These are phyloP conservation scores for Echinops telfairi DNA, from an alignment of 2,113 vertebrate species.

Conservation along the genomic window DNA sequence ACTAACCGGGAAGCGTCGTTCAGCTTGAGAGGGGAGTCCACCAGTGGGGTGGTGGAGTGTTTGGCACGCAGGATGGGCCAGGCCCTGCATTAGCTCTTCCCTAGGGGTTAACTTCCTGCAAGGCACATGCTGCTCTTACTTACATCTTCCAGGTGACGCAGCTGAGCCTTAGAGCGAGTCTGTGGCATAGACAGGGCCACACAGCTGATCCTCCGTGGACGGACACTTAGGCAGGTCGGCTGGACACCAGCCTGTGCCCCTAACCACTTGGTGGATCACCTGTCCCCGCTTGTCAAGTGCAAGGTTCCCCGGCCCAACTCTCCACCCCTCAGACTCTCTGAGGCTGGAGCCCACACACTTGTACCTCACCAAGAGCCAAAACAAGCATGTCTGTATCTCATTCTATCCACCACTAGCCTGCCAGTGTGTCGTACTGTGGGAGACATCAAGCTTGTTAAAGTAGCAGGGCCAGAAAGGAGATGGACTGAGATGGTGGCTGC, in stretches of 20 bases:
- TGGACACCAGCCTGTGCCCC: no score
- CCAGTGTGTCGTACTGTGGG: no score
- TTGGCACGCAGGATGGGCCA: neutral
- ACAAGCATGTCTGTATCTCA: neutral
- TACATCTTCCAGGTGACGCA: no score
- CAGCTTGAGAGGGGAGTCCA: neutral
- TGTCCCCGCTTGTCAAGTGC: no score
- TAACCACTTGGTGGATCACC: neutral
- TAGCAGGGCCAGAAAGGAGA: no score
- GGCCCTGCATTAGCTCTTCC: neutral
- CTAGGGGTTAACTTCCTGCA: neutral
- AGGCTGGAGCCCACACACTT: neutral
- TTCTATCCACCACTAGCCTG: neutral
- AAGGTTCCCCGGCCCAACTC: neutral
- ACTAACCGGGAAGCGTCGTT: neutral
- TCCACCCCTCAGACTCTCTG: neutral
- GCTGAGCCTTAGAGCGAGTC: no score
- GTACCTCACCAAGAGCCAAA: neutral
- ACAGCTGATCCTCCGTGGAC: neutral
- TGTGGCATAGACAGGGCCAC: neutral
- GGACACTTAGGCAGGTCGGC: no score
- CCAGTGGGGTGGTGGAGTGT: neutral
- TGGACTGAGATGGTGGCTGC: no score
- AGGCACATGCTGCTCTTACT: neutral
- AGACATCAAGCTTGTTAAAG: no score